A percentile compares a stretch with the other conserved stretches of the same genome.
Evolutionary conservation across 2,113 vertebrate species (phyloP).

Genomic region (Balaenoptera acutorostrata): DNA sequence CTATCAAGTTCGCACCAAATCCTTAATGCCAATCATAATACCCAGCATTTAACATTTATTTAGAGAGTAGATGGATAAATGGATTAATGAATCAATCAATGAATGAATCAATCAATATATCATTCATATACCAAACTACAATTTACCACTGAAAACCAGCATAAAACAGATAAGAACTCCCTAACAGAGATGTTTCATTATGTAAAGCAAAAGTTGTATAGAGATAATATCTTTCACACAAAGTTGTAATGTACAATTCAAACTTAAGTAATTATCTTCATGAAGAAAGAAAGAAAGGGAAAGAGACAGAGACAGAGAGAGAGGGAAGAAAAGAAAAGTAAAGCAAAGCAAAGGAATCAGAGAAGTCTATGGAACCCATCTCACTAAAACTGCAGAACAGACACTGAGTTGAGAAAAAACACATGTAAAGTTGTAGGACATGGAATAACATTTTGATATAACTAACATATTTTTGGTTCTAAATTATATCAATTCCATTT

Average conservation of each 20-base stretch:
- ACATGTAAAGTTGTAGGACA: neutral
- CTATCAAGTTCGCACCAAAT: neutral
- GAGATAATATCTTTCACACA: neutral
- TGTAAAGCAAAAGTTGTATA: neutral
- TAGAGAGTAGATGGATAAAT: neutral
- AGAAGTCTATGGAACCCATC: neutral
- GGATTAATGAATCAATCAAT: neutral
- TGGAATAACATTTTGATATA: neutral
- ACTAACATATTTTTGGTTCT: neutral
- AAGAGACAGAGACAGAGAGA: neutral
- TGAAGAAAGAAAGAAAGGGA: neutral
- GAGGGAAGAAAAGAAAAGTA: no score
- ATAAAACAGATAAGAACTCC: neutral
- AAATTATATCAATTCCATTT: neutral
- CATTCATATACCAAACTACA: neutral
- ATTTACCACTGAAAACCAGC: neutral
- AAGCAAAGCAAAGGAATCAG: neutral
- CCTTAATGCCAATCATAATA: neutral
- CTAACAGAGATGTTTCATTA: neutral
- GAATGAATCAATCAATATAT: neutral
- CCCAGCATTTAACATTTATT: neutral
- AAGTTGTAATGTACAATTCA: neutral
- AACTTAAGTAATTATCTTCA: neutral
- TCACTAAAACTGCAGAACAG: neutral
- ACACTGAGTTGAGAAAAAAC: neutral